Conservation (phyloP, 2,113 vertebrate genomes). For the Lepidiolamprologus cunningtoni region DNA sequence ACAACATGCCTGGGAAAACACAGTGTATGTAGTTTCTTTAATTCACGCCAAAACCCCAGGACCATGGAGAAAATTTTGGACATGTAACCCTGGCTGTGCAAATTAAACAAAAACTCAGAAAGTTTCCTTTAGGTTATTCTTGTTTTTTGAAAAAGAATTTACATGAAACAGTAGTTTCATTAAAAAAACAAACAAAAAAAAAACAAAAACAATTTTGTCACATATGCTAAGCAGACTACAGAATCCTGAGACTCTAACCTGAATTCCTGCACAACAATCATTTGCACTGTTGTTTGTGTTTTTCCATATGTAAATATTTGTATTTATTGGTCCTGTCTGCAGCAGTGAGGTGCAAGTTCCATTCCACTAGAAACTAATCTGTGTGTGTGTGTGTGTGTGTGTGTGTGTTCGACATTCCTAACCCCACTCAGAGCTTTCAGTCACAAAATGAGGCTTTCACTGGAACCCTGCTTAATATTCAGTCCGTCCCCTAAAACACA, state of each 20-base stretch:
- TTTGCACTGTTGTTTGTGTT: background rate
- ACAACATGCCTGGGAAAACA: background rate
- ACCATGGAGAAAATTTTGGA: background rate
- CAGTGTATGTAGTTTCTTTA: background rate
- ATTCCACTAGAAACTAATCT: background rate
- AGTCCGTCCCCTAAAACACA: background rate
- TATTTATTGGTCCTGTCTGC: background rate
- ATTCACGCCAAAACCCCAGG: background rate
- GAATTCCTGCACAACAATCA: background rate
- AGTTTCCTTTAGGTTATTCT: background rate
- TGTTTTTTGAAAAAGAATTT: background rate
- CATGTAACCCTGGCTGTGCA: background rate
- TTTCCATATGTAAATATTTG: constrained; percentile 11
- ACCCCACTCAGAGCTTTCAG: constrained; percentile 50
- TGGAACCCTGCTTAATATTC: constrained; percentile 46
- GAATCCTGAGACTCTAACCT: background rate
- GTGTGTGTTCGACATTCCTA: constrained; percentile 46
- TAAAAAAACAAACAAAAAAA: background rate
- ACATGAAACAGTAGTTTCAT: background rate
- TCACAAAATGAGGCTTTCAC: constrained; percentile 61
- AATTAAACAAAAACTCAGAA: background rate
- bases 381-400: background rate
- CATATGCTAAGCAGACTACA: background rate
- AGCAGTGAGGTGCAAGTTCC: background rate
- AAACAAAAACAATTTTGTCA: background rate